Conservation (phyloP, 2,113 vertebrate genomes). For the Syngnathus scovelli region DNA sequence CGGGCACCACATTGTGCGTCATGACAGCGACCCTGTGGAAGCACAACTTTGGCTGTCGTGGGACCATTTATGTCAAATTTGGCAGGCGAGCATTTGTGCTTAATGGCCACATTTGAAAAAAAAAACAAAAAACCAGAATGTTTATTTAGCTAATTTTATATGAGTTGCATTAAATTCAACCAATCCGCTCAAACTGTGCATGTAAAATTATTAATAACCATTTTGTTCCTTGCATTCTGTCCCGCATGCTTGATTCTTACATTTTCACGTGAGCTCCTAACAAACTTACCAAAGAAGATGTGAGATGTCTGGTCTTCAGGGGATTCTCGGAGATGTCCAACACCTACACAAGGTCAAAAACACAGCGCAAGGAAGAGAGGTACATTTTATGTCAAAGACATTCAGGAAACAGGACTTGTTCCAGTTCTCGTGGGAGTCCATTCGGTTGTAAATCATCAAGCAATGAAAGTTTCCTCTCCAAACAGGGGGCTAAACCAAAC, state of each 20-base stretch:
- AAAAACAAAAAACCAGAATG: too few species aligned
- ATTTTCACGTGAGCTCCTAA: constrained; percentile 35
- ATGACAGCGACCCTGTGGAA: constrained; percentile 8
- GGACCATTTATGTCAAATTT: constrained; percentile 28
- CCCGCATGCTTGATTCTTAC: constrained; percentile 23
- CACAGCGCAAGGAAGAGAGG: constrained; percentile 49
- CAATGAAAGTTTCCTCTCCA: constrained; percentile 69
- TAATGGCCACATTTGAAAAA: too few species aligned
- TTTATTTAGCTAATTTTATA: too few species aligned
- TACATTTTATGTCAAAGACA: constrained; percentile 56
- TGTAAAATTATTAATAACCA: too few species aligned
- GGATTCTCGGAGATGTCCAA: constrained; percentile 18
- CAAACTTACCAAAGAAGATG: constrained; percentile 35
- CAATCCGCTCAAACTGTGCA: too few species aligned
- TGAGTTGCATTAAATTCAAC: too few species aligned
- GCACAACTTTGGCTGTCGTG: not conserved
- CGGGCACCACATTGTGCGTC: constrained; percentile 53
- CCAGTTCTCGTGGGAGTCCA: constrained; percentile 47
- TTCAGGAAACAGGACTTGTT: constrained; percentile 50
- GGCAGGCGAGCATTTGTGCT: not conserved
- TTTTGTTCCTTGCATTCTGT: not conserved
- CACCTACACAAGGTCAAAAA: constrained; percentile 49
- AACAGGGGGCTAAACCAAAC: constrained; percentile 66
- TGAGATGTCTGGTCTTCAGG: constrained; percentile 20
- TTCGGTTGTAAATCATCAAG: constrained; percentile 66